These are phyloP conservation scores for Bradynema listronoti DNA, from an alignment of 1,140 invertebrate species.

Conservation along the genomic window DNA sequence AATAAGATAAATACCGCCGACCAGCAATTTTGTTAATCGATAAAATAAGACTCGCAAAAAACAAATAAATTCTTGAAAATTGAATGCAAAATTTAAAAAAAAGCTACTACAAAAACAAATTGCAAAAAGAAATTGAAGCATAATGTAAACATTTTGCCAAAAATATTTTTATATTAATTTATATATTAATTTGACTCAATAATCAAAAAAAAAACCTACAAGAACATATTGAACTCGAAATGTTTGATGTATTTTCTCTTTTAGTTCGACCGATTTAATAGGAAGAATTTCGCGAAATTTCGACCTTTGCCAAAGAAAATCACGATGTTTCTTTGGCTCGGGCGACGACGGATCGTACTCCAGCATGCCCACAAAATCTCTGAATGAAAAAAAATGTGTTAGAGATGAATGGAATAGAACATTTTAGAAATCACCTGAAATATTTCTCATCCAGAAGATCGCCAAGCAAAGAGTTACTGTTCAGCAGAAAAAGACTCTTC, in stretches of 20 bases:
- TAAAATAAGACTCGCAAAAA: too few relatives aligned
- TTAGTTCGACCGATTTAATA: slow-evolving; percentile 83
- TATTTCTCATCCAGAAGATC: slow-evolving; percentile 78
- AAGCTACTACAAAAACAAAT: too few relatives aligned
- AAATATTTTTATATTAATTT: too few relatives aligned
- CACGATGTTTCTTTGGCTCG: slow-evolving; percentile 74
- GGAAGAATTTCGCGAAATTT: slow-evolving; percentile 80
- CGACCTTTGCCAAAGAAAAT: slow-evolving; percentile 84
- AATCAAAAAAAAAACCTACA: slow-evolving; percentile 8
- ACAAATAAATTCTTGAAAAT: too few relatives aligned
- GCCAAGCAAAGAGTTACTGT: slow-evolving; percentile 93
- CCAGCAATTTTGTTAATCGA: too few relatives aligned
- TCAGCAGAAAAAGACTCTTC: slow-evolving; percentile 95
- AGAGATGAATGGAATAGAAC: slow-evolving; percentile 1
- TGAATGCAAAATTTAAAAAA: too few relatives aligned
- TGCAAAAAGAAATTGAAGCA: too few relatives aligned
- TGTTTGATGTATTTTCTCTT: slow-evolving; percentile 97
- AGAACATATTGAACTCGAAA: slow-evolving; percentile 99
- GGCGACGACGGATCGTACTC: slow-evolving; percentile 82
- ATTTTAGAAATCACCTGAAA: slow-evolving; percentile 58
- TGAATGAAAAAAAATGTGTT: slow-evolving; percentile 64
- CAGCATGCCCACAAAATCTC: slow-evolving; percentile 94
- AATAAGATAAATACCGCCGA: too few relatives aligned
- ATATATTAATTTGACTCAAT: too few relatives aligned
- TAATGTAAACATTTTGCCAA: too few relatives aligned